These are phyloP conservation scores for Falco cherrug DNA, from an alignment of 2,797 vertebrate species.

Conservation along the genomic window DNA sequence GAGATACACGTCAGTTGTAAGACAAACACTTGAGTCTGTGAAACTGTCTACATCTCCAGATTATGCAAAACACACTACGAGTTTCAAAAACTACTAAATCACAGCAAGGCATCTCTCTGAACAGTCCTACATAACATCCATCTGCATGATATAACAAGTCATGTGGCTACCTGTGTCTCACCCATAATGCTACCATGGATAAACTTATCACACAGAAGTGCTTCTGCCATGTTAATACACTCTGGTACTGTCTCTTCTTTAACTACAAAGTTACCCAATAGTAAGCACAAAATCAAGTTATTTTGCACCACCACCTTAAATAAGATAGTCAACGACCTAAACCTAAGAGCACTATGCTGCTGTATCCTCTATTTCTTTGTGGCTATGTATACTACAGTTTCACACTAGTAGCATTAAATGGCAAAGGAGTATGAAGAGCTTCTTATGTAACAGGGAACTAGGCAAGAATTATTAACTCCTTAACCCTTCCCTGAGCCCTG, in stretches of 20 bases:
- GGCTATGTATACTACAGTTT: not conserved
- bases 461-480: not conserved
- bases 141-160: rapidly evolving
- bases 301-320: not conserved
- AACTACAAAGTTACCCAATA: not conserved
- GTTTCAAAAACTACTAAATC: not conserved
- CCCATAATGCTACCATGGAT: not conserved
- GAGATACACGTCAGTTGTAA: not conserved
- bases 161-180: not conserved
- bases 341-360: not conserved
- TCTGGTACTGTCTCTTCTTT: too few relatives aligned
- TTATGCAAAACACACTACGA: not conserved
- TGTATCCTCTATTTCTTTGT: not conserved
- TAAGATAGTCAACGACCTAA: not conserved
- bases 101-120: not conserved
- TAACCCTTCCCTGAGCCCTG: not conserved
- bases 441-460: not conserved
- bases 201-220: not conserved
- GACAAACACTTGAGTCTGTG: not conserved
- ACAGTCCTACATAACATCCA: rapidly evolving
- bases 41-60: not conserved
- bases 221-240: not conserved
- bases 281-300: not conserved
- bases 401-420: not conserved
- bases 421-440: too few relatives aligned